A percentile compares a stretch with the other conserved stretches of the same genome.
These are phyloP conservation scores for Lasioglossum calceatum DNA, from an alignment of 2,888 invertebrate species.

Conservation along the genomic window DNA sequence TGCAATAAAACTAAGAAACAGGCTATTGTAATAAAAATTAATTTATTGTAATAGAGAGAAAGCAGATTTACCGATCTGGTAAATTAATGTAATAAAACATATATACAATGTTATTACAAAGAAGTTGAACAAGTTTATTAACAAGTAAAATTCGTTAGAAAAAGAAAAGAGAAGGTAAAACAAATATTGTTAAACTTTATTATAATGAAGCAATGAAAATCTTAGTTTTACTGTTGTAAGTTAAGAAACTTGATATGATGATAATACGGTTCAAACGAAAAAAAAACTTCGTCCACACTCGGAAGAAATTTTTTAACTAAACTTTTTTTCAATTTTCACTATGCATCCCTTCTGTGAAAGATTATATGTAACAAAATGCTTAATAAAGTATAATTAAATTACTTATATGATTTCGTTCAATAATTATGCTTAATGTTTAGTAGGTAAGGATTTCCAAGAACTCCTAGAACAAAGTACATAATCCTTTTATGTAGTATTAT, in stretches of 20 bases:
- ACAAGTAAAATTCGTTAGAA: conserved; percentile 35
- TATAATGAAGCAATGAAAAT: conserved; percentile 24
- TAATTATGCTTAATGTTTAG: conserved; percentile 10
- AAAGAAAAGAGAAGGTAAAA: conserved; percentile 14
- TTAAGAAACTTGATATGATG: conserved; percentile 28
- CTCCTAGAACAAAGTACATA: conserved; percentile 28
- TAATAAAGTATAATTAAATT: conserved; percentile 51
- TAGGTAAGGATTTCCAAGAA: conserved; percentile 7
- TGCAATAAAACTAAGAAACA: conserved; percentile 51
- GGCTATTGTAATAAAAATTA: conserved; percentile 26
- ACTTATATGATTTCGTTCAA: neutral
- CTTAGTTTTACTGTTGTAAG: conserved; percentile 51
- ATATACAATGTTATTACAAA: conserved; percentile 14
- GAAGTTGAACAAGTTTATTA: conserved; percentile 30
- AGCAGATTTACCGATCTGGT: conserved; percentile 10
- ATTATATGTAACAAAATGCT: conserved; percentile 45
- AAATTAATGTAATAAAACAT: conserved; percentile 13
- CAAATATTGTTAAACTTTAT: conserved; percentile 26
- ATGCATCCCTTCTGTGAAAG: conserved; percentile 35
- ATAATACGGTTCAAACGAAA: conserved; percentile 35
- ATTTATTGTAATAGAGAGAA: conserved; percentile 5
- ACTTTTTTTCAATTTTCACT: conserved; percentile 39
- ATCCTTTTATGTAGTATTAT: conserved; percentile 29
- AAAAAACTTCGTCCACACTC: conserved; percentile 43
- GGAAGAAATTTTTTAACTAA: conserved; percentile 35